Conservation (phyloP, 2,113 vertebrate species). For the Columba livia region DNA sequence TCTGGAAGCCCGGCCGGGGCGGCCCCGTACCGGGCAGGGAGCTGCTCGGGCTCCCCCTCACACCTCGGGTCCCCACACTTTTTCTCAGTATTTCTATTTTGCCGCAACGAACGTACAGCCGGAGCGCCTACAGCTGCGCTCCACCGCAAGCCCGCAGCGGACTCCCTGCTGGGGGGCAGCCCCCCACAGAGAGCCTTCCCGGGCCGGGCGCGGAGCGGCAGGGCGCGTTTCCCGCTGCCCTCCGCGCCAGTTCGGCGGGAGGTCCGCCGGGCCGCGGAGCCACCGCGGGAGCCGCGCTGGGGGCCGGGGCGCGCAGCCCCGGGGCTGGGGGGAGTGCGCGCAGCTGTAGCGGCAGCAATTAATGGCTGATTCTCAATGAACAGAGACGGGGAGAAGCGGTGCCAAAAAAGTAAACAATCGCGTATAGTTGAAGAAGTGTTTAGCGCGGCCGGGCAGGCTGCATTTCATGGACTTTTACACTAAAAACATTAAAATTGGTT, state of each 20-base stretch:
- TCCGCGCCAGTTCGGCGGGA: not conserved
- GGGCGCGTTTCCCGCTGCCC: not conserved
- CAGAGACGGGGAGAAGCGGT: not conserved
- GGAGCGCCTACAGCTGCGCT: slow-evolving; percentile 44
- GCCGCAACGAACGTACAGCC: slow-evolving; percentile 58
- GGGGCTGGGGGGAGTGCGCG: not conserved
- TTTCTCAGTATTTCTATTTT: too few relatives aligned
- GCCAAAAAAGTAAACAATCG: slow-evolving; percentile 51
- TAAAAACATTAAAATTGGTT: not conserved
- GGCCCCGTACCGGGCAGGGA: not conserved
- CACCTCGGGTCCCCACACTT: not conserved
- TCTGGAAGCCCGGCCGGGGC: not conserved
- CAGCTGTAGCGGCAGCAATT: not conserved
- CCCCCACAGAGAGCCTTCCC: too few relatives aligned
- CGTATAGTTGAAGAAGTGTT: not conserved
- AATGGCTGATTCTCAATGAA: slow-evolving; percentile 33
- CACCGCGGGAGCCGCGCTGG: not conserved
- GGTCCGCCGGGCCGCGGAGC: not conserved
- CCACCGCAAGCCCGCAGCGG: not conserved
- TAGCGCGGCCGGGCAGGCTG: not conserved
- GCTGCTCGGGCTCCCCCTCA: not conserved
- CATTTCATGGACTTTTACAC: not conserved
- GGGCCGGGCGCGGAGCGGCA: too few relatives aligned
- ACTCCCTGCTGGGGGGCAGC: too few relatives aligned
- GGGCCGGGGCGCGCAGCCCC: not conserved